A percentile compares a stretch with the other conserved stretches of the same genome.
Conservation (phyloP, 2,888 invertebrate species). For the Tenthredo livida region DNA sequence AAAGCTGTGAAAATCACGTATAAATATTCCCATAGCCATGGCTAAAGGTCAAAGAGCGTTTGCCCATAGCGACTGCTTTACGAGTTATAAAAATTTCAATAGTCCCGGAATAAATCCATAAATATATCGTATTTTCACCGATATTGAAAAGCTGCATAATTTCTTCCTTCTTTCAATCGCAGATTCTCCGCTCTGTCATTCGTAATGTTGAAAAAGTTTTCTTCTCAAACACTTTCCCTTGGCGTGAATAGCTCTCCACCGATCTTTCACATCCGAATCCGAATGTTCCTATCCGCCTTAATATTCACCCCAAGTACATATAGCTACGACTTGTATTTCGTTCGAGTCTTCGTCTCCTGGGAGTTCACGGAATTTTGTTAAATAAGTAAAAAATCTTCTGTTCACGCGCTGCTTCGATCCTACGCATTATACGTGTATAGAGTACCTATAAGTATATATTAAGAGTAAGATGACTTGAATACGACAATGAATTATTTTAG, state of each 20-base stretch:
- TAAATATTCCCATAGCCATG: neutral
- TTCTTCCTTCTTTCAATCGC: neutral
- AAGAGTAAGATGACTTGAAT: neutral
- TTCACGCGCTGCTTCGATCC: slow-evolving; percentile 6
- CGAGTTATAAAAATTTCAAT: slow-evolving; percentile 25
- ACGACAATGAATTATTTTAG: slow-evolving; percentile 14
- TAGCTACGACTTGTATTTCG: neutral
- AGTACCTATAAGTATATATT: neutral
- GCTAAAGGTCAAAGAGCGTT: slow-evolving; percentile 31
- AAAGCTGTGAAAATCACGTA: slow-evolving; percentile 6
- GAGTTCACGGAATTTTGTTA: slow-evolving; percentile 9
- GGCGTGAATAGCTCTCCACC: neutral
- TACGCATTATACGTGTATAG: neutral
- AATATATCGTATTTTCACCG: slow-evolving; percentile 11
- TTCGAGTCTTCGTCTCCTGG: slow-evolving; percentile 19
- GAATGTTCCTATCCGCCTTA: slow-evolving; percentile 11
- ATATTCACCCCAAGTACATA: slow-evolving; percentile 24
- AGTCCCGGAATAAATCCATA: slow-evolving; percentile 35
- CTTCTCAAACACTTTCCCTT: neutral
- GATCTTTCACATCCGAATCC: slow-evolving; percentile 1
- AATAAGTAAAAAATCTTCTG: slow-evolving; percentile 34
- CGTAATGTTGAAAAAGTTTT: slow-evolving; percentile 21
- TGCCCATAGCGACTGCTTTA: neutral
- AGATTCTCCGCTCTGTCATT: neutral
- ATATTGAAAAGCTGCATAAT: slow-evolving; percentile 23